Evolutionary conservation across 1,140 invertebrate genomes (phyloP), one percentile per base, ranked within the genome.

Genomic region (Plodia interpunctella): DNA sequence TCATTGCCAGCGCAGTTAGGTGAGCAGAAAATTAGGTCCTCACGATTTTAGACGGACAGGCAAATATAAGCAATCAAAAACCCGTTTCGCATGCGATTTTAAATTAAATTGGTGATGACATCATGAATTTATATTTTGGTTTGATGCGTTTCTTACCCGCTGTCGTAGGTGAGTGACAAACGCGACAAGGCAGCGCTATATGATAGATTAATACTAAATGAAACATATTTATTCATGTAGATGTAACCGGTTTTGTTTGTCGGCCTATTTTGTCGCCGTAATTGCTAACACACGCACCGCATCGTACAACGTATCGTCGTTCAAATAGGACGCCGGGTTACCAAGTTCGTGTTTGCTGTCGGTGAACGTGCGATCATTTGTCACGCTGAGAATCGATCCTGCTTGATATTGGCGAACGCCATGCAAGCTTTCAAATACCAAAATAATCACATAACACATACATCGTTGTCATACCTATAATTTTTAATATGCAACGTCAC

Each of bases 1-100:
- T 44, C 38, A 44, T 44, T 44, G 38, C 38, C 13, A 44, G 15
- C 38, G 15, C 13, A 44, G 38, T n/a, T 44, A 44, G 15, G 13
- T 15, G 38, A n/a, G 38, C 38, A n/a, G 38, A 44, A 44, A 44
- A 44, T 44, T 44, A 44, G 38, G 38, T 44, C 38, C 38, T 44
- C 38, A 44, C 38, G 38, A 44, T 10, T 10, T 10, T 44, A 5
- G 15, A 44, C 15, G 38, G 30, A 32, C 3, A 32, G 1, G 2
- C 6, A 32, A 32, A 32, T 32, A 44, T 44, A 13, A 17, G 38
- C 38, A 44, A 44, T 44, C 38, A 44, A n/a, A 44, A 44, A 44
- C 38, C 5, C 15, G 38, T 44, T 44, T 44, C 38, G 15, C 15
- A 44, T 44, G 15, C 9, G 0, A 44, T 44, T 44, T 44, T 15